Evolutionary conservation across 2,797 vertebrate genomes (phyloP).

Genomic region (Thamnophis elegans): DNA sequence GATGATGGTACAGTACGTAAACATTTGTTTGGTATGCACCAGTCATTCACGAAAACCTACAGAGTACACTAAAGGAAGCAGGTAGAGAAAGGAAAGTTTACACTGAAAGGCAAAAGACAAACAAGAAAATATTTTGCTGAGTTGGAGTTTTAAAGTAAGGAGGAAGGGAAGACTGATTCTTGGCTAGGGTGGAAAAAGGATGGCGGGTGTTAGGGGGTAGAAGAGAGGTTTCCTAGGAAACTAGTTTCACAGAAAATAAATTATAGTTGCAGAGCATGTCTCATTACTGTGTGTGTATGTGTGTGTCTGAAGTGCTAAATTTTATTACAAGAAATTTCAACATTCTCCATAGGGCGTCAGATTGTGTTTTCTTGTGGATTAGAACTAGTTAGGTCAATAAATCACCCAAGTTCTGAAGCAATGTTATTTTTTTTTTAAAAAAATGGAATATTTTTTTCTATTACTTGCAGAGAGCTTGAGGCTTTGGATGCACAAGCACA

Average conservation of each 20-base stretch:
- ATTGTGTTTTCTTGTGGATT: neutral
- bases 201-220: neutral
- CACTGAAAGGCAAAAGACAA: neutral
- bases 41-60: neutral
- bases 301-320: neutral
- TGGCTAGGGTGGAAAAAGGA: neutral
- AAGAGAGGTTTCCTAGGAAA: conserved; percentile 14
- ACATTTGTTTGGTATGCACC: neutral
- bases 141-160: neutral
- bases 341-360: neutral
- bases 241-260: conserved; percentile 7
- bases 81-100: neutral
- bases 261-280: neutral
- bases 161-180: neutral
- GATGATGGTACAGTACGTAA: neutral
- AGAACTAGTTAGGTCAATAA: neutral
- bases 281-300: neutral
- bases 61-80: neutral
- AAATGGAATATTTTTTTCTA: neutral
- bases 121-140: too few species aligned
- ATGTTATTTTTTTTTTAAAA: neutral
- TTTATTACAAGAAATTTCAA: neutral
- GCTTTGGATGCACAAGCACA: neutral
- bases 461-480: neutral
- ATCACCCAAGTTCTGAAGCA: neutral